Base-by-base conservation (phyloP, 2,888 invertebrate species). In the Andrena fulva region DNA sequence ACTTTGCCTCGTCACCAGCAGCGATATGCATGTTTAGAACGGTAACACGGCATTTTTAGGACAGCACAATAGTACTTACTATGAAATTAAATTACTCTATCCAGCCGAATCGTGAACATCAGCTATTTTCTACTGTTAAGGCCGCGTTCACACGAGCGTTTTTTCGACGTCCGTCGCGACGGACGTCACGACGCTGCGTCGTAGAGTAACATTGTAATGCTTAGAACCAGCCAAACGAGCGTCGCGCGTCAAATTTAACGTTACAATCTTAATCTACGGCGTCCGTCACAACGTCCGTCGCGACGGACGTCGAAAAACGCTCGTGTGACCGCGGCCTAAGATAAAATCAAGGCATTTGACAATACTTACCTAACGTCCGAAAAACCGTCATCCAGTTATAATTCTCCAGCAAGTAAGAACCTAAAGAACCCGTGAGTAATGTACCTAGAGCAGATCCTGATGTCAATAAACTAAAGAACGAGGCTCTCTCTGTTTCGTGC, bases 301-400 rank as follows among this genome's bases (percentile, higher is more conserved):
- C 20, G 20, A 20, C 20, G 20, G 20, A 20, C 20, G 20, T 20
- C 20, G 20, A 20, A 20, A 20, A 20, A 20, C 20, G 20, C 20
- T 20, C 20, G 20, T 20, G 20, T 20, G 20, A 20, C 20, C 20
- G 20, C 20, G 20, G 20, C 20, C 20, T 20, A 20, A 20, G 20
- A 0, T 20, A 35, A 10, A 50, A 50, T 29, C 54, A 12, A 67
- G 6, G 31, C 48, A 52, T 60, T 42, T n/a, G 4, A 54, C 48
- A 62, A 42, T 31, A 59, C 85, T 88, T 89, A 95, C 95, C 96
- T 89, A 96, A 95, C 48, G 95, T 94, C 85, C 96, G 95, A 92
- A 97, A 96, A 20, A 96, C 95, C 87, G 95, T 94, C 63, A 95
- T 94, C 96, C 97, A 97, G 64, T 96, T 96, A 91, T 95, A 96